Percentiles rank a stretch among this genome's conserved stretches.
These are phyloP conservation scores for Parasteatoda lunata DNA, from an alignment of 2,888 invertebrate species.

Conservation along the genomic window DNA sequence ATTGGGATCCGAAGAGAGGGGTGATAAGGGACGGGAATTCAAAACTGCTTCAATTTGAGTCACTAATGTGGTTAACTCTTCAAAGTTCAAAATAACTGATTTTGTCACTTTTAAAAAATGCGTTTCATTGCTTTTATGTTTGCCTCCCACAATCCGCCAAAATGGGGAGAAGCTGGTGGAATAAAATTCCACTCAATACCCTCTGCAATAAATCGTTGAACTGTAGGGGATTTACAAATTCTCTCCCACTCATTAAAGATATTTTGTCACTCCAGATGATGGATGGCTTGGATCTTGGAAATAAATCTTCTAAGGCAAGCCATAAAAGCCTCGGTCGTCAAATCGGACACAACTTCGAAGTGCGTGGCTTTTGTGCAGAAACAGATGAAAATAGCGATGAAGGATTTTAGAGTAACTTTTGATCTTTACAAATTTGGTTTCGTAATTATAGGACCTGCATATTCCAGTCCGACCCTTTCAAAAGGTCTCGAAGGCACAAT, in stretches of 20 bases:
- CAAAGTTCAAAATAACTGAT: not conserved
- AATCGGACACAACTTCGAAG: not conserved
- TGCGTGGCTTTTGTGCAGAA: not conserved
- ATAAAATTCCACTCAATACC: not conserved
- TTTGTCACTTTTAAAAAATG: not conserved
- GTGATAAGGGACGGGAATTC: too few relatives aligned
- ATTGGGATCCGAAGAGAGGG: too few relatives aligned
- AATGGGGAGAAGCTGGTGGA: not conserved
- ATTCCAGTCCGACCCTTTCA: not conserved
- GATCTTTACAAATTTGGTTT: not conserved
- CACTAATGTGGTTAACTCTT: not conserved
- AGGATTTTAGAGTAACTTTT: not conserved
- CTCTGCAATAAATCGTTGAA: not conserved
- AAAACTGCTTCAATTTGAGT: constrained; percentile 2
- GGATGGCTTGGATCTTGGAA: not conserved
- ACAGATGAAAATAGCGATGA: not conserved
- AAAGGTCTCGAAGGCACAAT: not conserved
- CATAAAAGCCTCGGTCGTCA: not conserved
- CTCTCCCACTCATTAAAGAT: not conserved
- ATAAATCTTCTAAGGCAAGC: not conserved
- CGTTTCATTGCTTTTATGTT: not conserved
- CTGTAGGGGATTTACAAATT: not conserved
- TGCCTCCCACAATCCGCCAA: constrained; percentile 5
- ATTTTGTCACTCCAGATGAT: not conserved
- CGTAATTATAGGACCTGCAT: not conserved